Evolutionary conservation across 2,113 vertebrate species (phyloP), one percentile per base, ranked within the genome.

Genomic region (Ammodytes dubius): DNA sequence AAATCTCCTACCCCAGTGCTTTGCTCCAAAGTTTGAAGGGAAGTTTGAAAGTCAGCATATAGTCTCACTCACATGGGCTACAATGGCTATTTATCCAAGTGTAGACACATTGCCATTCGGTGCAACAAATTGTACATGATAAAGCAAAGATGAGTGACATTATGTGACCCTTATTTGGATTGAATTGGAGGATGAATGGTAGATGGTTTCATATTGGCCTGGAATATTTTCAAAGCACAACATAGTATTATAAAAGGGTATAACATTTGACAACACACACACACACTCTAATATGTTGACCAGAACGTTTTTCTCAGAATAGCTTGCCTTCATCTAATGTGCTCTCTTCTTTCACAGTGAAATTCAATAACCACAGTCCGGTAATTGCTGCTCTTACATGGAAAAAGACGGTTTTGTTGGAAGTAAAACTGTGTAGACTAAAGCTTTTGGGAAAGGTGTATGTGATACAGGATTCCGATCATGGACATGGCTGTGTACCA

Each of bases 401-500:
- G 14, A 47, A 80, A 75, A 85, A 74, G 42, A 52, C 50, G 9
- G 56, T 19, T 78, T 52, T 85, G 65, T 37, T 56, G 56, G 45
- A 27, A n/a, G 66, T 66, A 58, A 63, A 79, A 72, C 57, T 45
- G 52, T 8, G 12, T 11, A 63, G 57, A 70, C 76, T 60, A 54
- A 68, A 70, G 43, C 66, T 43, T 75, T 77, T 63, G 37, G 50
- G 37, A 75, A 83, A 77, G 63, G 57, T 61, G 73, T 52, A 45
- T 74, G 47, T 83, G 73, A 86, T 70, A 56, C 47, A 47, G 39
- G 57, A 43, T 72, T 53, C 70, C 65, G 79, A 86, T 83, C 80
- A 88, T 27, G 27, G 54, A 83, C 70, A 67, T 75, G 75, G 65
- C 74, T 53, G 43, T 83, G 80, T 79, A 84, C 52, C 87, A 83